A percentile compares a stretch with the other conserved stretches of the same genome.
Evolutionary conservation across 2,797 vertebrate species (phyloP).

Genomic region (Cuniculus paca): DNA sequence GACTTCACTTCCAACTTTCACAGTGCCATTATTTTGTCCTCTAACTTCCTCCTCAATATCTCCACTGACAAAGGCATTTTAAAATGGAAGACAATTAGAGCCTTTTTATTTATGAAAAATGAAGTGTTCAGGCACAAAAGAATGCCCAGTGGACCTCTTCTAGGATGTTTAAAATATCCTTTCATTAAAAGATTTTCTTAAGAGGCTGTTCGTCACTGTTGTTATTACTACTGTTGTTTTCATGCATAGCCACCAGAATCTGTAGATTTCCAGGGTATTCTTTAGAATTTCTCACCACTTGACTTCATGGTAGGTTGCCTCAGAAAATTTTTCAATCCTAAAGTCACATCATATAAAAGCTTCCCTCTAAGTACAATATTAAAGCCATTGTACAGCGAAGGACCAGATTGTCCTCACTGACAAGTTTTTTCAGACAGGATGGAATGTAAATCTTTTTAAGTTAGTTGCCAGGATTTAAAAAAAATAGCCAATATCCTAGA

Average conservation of each 20-base stretch:
- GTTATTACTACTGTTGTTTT: constrained; percentile 57
- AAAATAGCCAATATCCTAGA: not conserved
- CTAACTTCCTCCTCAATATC: constrained; percentile 73
- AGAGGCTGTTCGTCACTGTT: constrained; percentile 71
- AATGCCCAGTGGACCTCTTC: constrained; percentile 78
- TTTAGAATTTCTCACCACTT: constrained; percentile 41
- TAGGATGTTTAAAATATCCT: constrained; percentile 77
- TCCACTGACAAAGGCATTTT: constrained; percentile 77
- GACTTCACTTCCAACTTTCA: constrained; percentile 78
- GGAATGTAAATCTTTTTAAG: constrained; percentile 1
- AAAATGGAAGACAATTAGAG: constrained; percentile 80
- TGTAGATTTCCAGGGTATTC: constrained; percentile 14
- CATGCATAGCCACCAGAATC: constrained; percentile 18
- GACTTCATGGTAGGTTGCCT: constrained; percentile 26
- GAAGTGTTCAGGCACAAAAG: constrained; percentile 79
- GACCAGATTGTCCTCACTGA: not conserved
- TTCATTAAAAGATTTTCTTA: constrained; percentile 82
- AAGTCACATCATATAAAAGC: not conserved
- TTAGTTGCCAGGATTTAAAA: not conserved
- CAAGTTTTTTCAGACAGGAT: not conserved
- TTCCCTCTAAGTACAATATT: not conserved
- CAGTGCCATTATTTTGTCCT: constrained; percentile 81
- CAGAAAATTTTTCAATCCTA: constrained; percentile 58
- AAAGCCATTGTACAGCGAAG: not conserved
- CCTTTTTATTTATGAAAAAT: constrained; percentile 82